phyloP scores from a whole-genome alignment of 2,113 vertebrate genomes.

The Greenwoodochromis staneri region DNA sequence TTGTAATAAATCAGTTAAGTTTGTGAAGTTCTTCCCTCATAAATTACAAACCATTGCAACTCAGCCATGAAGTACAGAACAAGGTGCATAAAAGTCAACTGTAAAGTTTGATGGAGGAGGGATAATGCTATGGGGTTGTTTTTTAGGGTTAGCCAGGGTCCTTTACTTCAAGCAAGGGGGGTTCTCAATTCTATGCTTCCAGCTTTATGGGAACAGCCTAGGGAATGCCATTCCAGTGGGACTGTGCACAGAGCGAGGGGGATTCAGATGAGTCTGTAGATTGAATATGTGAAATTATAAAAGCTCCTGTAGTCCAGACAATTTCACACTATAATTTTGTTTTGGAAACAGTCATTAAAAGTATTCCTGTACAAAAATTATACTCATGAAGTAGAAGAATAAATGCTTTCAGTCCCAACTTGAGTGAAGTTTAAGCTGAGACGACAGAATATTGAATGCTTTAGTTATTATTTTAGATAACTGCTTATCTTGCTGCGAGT shows the following conservation, averaged over 20 bases:
- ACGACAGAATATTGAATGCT: background rate
- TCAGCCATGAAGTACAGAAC: background rate
- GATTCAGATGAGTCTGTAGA: background rate
- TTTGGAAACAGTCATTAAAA: background rate
- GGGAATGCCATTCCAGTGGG: background rate
- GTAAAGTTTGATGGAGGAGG: background rate
- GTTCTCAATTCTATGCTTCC: background rate
- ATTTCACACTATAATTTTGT: background rate
- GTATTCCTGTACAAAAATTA: background rate
- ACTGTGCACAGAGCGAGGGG: background rate
- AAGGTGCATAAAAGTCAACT: background rate
- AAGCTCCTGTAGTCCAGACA: background rate
- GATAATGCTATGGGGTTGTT: background rate
- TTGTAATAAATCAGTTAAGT: background rate
- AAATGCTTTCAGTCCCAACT: background rate
- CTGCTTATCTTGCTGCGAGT: background rate
- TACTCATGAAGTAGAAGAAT: background rate
- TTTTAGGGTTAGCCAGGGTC: background rate
- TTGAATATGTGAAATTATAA: background rate
- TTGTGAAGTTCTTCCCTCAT: background rate
- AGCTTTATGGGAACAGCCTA: background rate
- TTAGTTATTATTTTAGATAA: background rate
- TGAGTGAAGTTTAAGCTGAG: background rate
- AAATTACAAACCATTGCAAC: background rate
- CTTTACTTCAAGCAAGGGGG: background rate